Conservation (phyloP, 2,113 vertebrate genomes). For the Equus przewalskii region DNA sequence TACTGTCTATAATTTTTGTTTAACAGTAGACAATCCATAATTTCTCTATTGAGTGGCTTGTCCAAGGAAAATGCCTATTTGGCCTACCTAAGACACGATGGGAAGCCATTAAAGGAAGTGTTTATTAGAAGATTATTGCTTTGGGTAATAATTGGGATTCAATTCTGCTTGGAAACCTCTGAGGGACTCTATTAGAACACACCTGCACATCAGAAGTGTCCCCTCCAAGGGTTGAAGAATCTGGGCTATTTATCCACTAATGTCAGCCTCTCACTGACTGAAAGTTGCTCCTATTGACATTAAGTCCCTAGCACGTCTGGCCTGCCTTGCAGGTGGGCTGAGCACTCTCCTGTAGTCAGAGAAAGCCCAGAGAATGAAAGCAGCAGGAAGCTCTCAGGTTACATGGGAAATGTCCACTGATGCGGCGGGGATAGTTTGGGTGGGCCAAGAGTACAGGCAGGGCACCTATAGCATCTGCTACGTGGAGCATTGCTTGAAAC, state of each 20-base stretch:
- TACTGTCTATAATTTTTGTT: neutral
- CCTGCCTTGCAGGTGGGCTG: neutral
- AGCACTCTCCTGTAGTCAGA: neutral
- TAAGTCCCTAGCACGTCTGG: neutral
- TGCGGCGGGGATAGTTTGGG: neutral
- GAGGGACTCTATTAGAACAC: neutral
- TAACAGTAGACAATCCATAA: neutral
- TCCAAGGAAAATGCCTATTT: neutral
- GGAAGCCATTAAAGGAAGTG: neutral
- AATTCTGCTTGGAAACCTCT: neutral
- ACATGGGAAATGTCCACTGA: neutral
- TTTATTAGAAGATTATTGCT: neutral
- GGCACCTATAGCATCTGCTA: neutral
- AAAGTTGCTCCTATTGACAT: neutral
- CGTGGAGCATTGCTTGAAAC: neutral
- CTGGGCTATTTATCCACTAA: neutral
- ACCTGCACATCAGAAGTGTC: neutral
- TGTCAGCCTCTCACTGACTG: neutral
- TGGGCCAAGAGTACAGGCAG: neutral
- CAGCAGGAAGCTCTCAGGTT: neutral
- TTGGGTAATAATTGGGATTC: neutral
- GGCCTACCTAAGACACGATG: neutral
- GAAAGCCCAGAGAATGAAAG: neutral
- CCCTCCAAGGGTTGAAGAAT: neutral
- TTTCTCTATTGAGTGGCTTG: neutral